Evolutionary conservation across 2,797 vertebrate species (phyloP), one percentile per base, ranked within the genome.

Genomic region (Sebastes hubbsi): DNA sequence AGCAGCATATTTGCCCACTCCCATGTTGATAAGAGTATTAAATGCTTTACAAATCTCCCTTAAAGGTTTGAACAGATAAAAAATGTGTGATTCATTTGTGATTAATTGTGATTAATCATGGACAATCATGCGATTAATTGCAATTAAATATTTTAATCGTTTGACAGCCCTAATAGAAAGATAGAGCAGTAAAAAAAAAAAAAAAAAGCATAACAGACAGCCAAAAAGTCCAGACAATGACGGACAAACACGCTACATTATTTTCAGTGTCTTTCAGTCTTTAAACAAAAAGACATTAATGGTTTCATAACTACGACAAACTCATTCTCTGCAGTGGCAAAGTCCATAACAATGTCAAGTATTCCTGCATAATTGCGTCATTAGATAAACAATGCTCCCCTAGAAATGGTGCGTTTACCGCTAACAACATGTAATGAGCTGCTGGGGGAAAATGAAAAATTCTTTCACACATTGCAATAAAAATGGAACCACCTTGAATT

Each of bases 301-400:
- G 42, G 16, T 22, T 61, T 64, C n/a, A 72, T 55, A 63, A 76
- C 60, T 60, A 46, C 62, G 60, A 72, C 16, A 67, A 75, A 69
- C 67, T 12, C 55, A 6, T 79, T 75, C 5, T 30, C 61, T 81
- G 30, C 32, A 30, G 24, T 54, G 54, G 30, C 20, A 63, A 71
- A 65, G 46, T 63, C 30, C 13, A 2, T 67, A 68, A 22, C 13
- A 75, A 36, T 14, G 18, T 32, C n/a, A 24, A 46, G 20, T 20
- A 34, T 46, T 75, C 60, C 22, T 49, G 18, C 63, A 58, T 61
- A 80, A 81, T 67, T 66, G 56, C 16, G 20, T 61, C 8, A 76
- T 78, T 69, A 72, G n/a, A 77, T 29, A 69, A 83, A 73, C 72
- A 38, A 18, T 60, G 29, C 64, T 42, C 38, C n/a, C 18, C 13